Conservation (phyloP, 2,888 invertebrate species). For the Strigamia maritima region DNA sequence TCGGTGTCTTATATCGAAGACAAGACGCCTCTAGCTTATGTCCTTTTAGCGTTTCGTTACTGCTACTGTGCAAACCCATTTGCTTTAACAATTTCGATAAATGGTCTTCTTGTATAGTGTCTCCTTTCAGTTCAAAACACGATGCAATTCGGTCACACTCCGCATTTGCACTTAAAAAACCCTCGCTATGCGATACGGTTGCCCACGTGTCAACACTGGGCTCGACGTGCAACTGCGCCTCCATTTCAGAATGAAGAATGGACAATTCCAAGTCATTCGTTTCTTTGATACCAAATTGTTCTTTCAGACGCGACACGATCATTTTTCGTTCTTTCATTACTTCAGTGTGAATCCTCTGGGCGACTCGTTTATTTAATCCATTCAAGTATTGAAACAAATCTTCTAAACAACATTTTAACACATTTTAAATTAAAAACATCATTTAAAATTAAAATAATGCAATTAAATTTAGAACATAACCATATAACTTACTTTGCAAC, state of each 20-base stretch:
- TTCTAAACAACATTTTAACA: slow-evolving; percentile 1
- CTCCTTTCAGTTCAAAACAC: not conserved
- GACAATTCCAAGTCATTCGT: not conserved
- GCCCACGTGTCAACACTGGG: not conserved
- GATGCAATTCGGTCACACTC: slow-evolving; percentile 5
- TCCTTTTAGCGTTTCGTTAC: not conserved
- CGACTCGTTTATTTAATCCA: slow-evolving; percentile 12
- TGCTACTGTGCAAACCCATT: not conserved
- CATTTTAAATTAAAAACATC: not conserved
- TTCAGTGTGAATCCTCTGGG: slow-evolving; percentile 26
- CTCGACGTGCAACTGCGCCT: not conserved
- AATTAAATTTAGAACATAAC: too few relatives aligned
- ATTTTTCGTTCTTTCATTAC: slow-evolving; percentile 29
- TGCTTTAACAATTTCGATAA: not conserved
- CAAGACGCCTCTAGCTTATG: slow-evolving; percentile 6
- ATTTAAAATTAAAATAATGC: not conserved
- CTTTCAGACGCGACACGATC: not conserved
- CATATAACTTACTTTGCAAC: slow-evolving; percentile 34
- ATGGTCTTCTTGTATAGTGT: not conserved
- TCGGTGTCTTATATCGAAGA: not conserved
- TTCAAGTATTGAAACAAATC: slow-evolving; percentile 26
- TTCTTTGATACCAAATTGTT: slow-evolving; percentile 21
- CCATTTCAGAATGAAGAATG: not conserved
- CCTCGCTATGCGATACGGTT: not conserved
- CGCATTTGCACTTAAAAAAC: not conserved